Evolutionary conservation across 2,888 invertebrate species (phyloP).

Genomic region (Pyrocoelia pectoralis): DNA sequence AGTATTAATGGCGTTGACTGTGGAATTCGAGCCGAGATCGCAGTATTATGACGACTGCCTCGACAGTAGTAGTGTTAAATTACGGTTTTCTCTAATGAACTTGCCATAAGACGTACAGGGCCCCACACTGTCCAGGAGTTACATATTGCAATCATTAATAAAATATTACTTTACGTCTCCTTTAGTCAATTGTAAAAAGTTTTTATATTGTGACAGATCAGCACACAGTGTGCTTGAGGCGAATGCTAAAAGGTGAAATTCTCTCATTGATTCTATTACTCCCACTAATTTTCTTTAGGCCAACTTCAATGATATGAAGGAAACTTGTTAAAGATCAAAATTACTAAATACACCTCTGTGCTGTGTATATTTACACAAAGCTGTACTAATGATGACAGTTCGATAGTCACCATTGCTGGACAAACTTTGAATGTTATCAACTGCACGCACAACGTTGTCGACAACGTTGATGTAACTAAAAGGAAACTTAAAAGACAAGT

Average conservation of each 20-base stretch:
- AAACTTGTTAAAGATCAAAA: too few species aligned
- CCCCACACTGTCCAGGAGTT: conserved; percentile 30
- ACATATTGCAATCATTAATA: background rate
- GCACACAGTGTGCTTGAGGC: too few species aligned
- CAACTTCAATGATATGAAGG: too few species aligned
- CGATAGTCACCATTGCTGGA: conserved; percentile 16
- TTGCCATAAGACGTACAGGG: conserved; percentile 39
- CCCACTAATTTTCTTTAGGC: too few species aligned
- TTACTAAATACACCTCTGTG: background rate
- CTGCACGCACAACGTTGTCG: background rate
- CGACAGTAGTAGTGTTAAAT: conserved; percentile 49
- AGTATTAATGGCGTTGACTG: conserved; percentile 48
- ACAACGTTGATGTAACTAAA: background rate
- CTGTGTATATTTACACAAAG: conserved; percentile 12
- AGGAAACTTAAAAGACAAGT: background rate
- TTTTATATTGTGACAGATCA: too few species aligned
- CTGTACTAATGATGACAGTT: conserved; percentile 19
- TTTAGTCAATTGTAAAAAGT: too few species aligned
- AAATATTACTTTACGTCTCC: too few species aligned
- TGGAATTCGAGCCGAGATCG: conserved; percentile 46
- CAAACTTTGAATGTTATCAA: conserved; percentile 12
- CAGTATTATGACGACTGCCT: conserved; percentile 49
- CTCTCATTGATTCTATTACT: too few species aligned
- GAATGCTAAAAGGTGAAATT: too few species aligned
- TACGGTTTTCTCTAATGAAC: conserved; percentile 49